phyloP scores from a whole-genome alignment of 2,797 vertebrate species.

The Rhincodon typus region DNA sequence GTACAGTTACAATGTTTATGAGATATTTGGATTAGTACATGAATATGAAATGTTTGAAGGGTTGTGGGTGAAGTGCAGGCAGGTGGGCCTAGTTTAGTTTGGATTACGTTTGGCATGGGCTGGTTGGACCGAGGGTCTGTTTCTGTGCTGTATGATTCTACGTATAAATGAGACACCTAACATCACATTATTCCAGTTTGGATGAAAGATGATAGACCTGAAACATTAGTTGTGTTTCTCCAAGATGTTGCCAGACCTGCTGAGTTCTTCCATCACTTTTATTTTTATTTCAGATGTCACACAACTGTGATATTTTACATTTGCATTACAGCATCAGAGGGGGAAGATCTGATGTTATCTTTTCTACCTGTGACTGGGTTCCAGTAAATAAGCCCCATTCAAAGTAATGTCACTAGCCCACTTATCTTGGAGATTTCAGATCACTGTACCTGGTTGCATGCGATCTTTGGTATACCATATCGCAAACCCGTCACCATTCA shows the following conservation, averaged over 20 bases:
- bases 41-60: too few relatives aligned
- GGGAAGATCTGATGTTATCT: neutral
- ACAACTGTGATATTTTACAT: neutral
- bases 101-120: too few relatives aligned
- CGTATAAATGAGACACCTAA: too few relatives aligned
- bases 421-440: neutral
- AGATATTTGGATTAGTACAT: too few relatives aligned
- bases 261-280: neutral
- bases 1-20: too few relatives aligned
- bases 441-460: slow-evolving; percentile 72
- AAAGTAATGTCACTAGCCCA: neutral
- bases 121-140: too few relatives aligned
- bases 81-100: too few relatives aligned
- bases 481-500: slow-evolving; percentile 85
- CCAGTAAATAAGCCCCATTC: neutral
- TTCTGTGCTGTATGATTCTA: too few relatives aligned
- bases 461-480: slow-evolving; percentile 94
- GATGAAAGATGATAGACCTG: neutral
- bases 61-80: too few relatives aligned
- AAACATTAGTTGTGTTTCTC: neutral
- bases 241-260: neutral
- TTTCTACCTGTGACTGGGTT: neutral
- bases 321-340: neutral
- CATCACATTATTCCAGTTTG: neutral
- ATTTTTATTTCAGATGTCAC: neutral